Evolutionary conservation across 2,888 invertebrate genomes (phyloP), one percentile per base, ranked within the genome.

Genomic region (Phlogophora meticulosa): DNA sequence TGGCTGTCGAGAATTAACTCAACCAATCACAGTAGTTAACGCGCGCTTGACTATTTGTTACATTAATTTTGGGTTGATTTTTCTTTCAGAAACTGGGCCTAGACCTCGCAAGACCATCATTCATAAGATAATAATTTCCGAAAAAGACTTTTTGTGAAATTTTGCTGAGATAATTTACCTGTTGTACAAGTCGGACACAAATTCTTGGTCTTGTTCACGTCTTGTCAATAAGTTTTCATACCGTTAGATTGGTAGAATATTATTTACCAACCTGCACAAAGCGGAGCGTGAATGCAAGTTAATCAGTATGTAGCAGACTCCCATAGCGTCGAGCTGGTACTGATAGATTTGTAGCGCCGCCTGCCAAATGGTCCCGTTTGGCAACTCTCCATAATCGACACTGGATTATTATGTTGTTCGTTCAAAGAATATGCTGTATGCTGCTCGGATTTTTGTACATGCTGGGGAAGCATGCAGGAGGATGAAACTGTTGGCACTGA

Each of bases 361-460:
- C 68, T 83, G 87, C 87, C 87, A 88, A 88, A 86, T 85, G 62
- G 58, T 71, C 68, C 78, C 75, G 81, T 82, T 87, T 88, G 87
- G 87, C 87, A 82, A 51, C 38, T 34, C 46, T 83, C 88, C 86
- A 87, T 79, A 79, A 71, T 72, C 70, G 78, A 72, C 75, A 70
- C 73, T 66, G 69, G 62, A 63, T 57, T 75, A 68, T 66, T 69
- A 70, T 80, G 79, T 65, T 72, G 62, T 59, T 72, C 68, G 59
- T 62, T 56, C 69, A 77, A 79, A 81, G 73, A 79, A 80, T 81
- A 80, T 81, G 75, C 60, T 77, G 63, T 36, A 65, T 51, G 61
- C 20, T 58, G 49, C 55, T 57, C 60, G 46, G 58, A 73, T 81
- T 83, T 85, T 87, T 80, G 65, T 76, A 58, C 43, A 55, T 52